These are phyloP conservation scores for Rhamnusium bicolor DNA, from an alignment of 2,888 invertebrate species.

Conservation along the genomic window DNA sequence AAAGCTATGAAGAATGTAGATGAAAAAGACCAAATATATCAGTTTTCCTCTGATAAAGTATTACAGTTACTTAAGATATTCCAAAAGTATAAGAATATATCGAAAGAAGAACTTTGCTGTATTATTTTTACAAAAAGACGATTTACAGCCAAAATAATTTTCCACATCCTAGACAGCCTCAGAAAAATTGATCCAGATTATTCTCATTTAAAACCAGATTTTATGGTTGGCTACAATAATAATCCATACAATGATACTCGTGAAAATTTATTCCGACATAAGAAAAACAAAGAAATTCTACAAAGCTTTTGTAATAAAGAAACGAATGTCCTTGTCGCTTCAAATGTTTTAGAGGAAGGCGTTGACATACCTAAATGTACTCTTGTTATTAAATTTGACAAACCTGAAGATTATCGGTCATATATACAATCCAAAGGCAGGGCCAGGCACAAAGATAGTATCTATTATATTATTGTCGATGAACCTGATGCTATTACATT, in stretches of 20 bases:
- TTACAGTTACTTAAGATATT: constrained; percentile 76
- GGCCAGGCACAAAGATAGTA: constrained; percentile 80
- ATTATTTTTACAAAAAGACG: constrained; percentile 83
- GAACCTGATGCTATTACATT: constrained; percentile 61
- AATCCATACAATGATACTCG: constrained; percentile 75
- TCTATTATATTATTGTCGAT: constrained; percentile 75
- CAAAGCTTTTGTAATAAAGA: constrained; percentile 75
- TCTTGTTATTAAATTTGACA: constrained; percentile 84
- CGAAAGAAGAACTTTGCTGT: constrained; percentile 75
- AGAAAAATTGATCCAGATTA: constrained; percentile 72
- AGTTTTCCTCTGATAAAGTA: constrained; percentile 78
- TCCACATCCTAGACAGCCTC: constrained; percentile 77
- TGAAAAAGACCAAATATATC: constrained; percentile 72
- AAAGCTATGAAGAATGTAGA: constrained; percentile 70
- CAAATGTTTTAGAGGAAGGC: constrained; percentile 92
- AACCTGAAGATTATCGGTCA: constrained; percentile 80
- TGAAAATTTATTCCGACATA: constrained; percentile 72
- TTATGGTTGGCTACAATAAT: constrained; percentile 79
- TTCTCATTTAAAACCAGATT: constrained; percentile 79
- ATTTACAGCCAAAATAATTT: constrained; percentile 84
- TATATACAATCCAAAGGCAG: constrained; percentile 95
- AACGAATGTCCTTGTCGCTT: constrained; percentile 80
- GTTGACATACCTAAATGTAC: constrained; percentile 89
- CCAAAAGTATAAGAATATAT: constrained; percentile 72
- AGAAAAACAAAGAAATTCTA: constrained; percentile 73